These are phyloP conservation scores for Epinephelus awoara DNA, from an alignment of 2,797 vertebrate genomes.

Conservation along the genomic window DNA sequence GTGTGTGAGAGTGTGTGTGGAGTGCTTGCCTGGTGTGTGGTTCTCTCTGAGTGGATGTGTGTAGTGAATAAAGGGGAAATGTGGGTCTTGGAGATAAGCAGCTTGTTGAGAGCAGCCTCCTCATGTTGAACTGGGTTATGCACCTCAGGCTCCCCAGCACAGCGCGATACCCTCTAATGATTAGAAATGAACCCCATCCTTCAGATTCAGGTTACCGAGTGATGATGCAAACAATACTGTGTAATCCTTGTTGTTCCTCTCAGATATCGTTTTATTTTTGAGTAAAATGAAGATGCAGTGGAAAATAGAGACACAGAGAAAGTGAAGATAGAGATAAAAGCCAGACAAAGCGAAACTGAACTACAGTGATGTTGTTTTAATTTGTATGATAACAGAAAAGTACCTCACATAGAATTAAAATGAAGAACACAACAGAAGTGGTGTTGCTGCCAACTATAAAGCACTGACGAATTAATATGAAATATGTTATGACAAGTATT, in stretches of 20 bases:
- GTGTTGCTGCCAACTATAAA: slow-evolving; percentile 12
- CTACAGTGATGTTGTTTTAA: not conserved
- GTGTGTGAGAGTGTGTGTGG: slow-evolving; percentile 1
- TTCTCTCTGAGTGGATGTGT: slow-evolving; percentile 41
- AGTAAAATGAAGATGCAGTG: not conserved
- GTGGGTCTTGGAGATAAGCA: slow-evolving; percentile 75
- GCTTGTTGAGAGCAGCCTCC: slow-evolving; percentile 55
- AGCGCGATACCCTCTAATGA: slow-evolving; percentile 40
- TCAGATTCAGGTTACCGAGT: slow-evolving; percentile 15
- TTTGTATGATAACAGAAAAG: not conserved
- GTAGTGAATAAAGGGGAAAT: slow-evolving; percentile 66
- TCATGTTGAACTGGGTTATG: slow-evolving; percentile 44
- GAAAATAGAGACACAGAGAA: not conserved
- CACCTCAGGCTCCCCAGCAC: slow-evolving; percentile 33
- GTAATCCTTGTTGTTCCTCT: slow-evolving; percentile 17
- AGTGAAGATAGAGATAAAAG: slow-evolving; percentile 10
- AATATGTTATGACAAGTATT: slow-evolving; percentile 12
- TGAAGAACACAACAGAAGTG: not conserved
- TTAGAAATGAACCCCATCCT: slow-evolving; percentile 27
- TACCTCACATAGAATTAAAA: slow-evolving; percentile 1
- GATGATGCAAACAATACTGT: not conserved
- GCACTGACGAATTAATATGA: slow-evolving; percentile 14
- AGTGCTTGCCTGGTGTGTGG: slow-evolving; percentile 26
- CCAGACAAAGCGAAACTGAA: not conserved
- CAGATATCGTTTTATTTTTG: not conserved